These are phyloP conservation scores for Pteropus rufus DNA, from an alignment of 2,797 vertebrate genomes.

Conservation along the genomic window DNA sequence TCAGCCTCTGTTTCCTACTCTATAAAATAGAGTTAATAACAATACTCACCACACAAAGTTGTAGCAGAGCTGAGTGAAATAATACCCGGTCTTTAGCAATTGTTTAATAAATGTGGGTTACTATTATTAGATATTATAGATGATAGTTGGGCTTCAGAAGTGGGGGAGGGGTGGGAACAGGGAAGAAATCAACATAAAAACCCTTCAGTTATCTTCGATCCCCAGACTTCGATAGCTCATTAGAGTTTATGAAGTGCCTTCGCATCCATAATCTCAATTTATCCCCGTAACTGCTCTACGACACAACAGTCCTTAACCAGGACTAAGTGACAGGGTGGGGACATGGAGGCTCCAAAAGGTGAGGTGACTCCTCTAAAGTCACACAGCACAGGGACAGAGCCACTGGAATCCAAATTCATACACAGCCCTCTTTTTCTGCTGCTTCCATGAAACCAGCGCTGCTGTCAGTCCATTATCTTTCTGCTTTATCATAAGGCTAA, in stretches of 20 bases:
- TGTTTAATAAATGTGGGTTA: background rate
- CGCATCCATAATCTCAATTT: background rate
- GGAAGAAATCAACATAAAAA: background rate
- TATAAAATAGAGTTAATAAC: background rate
- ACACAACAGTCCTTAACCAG: background rate
- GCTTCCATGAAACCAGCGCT: accelerated
- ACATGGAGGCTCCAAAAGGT: background rate
- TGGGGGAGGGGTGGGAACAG: background rate
- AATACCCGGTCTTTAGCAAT: background rate
- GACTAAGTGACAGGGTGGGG: background rate
- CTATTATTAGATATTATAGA: background rate
- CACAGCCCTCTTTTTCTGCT: background rate
- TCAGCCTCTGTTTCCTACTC: background rate
- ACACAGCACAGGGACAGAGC: background rate
- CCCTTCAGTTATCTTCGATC: background rate
- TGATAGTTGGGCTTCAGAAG: background rate
- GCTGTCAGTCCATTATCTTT: background rate
- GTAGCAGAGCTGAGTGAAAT: background rate
- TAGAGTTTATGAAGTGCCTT: background rate
- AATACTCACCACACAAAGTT: background rate
- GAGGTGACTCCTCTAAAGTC: background rate
- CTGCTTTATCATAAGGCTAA: background rate
- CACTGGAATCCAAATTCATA: background rate
- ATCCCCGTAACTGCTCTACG: background rate
- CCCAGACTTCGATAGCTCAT: background rate